These are phyloP conservation scores for Amazona guildingii DNA, from an alignment of 2,113 vertebrate species.

Conservation along the genomic window DNA sequence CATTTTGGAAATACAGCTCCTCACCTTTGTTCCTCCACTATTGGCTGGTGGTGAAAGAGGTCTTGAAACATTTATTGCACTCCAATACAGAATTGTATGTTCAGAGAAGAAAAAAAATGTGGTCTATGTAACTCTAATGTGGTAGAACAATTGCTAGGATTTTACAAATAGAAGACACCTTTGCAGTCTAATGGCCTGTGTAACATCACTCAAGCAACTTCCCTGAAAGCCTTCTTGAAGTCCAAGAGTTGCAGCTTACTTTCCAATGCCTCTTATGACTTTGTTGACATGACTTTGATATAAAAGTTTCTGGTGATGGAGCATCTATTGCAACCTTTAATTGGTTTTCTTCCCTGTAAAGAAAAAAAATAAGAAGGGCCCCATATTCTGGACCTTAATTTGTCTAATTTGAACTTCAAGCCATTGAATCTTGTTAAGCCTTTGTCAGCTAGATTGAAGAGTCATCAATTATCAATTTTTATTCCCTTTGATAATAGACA, in stretches of 20 bases:
- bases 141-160: background rate
- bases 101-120: background rate
- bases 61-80: background rate
- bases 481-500: conserved; percentile 62
- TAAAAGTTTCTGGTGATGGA: background rate
- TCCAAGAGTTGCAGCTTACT: background rate
- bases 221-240: background rate
- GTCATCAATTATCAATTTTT: conserved; percentile 61
- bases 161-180: conserved; percentile 21
- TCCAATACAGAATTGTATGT: background rate
- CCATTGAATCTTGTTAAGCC: conserved; percentile 57
- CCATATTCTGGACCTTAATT: conserved; percentile 36
- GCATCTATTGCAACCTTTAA: conserved; percentile 5
- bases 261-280: background rate
- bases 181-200: background rate
- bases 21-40: background rate
- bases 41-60: background rate
- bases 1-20: background rate
- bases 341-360: background rate
- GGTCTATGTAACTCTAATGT: background rate
- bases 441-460: conserved; percentile 62
- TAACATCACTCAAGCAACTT: background rate
- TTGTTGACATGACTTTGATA: conserved; percentile 15
- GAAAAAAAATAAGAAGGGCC: background rate
- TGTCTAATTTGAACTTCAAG: conserved; percentile 61